phyloP scores from a whole-genome alignment of 2,797 vertebrate species.

The Intellagama lesueurii region DNA sequence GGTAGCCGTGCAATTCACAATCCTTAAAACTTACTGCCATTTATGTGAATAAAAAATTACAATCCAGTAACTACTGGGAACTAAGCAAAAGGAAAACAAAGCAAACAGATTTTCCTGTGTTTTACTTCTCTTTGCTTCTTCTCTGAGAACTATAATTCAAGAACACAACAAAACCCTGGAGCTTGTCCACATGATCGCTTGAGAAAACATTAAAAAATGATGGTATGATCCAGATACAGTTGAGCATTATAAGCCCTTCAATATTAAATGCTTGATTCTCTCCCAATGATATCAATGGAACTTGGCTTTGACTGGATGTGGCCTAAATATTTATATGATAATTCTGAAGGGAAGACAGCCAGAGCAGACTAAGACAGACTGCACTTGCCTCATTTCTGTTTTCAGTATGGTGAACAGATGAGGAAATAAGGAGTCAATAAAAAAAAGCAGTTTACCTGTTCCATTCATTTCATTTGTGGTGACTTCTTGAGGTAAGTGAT shows the following conservation, averaged over 20 bases:
- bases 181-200: background rate
- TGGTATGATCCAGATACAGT: background rate
- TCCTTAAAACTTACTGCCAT: background rate
- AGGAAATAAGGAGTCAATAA: background rate
- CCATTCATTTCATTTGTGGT: slow-evolving; percentile 62
- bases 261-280: background rate
- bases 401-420: background rate
- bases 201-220: background rate
- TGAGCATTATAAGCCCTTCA: background rate
- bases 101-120: background rate
- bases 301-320: background rate
- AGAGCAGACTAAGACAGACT: background rate
- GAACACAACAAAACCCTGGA: background rate
- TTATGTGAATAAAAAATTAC: background rate
- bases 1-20: background rate
- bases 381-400: background rate
- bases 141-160: background rate
- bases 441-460: slow-evolving; percentile 67
- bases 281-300: background rate
- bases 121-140: background rate
- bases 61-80: background rate
- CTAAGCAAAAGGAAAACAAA: background rate
- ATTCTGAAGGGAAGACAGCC: background rate
- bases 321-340: background rate
- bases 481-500: slow-evolving; percentile 59